Conservation (phyloP, 2,888 invertebrate genomes). For the Microdon myrmicae region DNA sequence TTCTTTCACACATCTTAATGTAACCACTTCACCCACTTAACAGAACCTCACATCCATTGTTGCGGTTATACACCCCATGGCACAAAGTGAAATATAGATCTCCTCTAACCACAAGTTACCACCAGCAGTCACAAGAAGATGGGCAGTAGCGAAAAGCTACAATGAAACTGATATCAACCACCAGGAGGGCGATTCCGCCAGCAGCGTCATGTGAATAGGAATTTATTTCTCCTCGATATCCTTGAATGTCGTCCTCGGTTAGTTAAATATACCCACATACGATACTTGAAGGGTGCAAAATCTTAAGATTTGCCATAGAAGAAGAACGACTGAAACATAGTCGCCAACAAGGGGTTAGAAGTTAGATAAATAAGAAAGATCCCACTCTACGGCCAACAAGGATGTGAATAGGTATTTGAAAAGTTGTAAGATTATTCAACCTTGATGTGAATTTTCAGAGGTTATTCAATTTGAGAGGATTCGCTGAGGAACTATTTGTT, state of each 20-base stretch:
- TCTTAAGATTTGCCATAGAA: slow-evolving; percentile 44
- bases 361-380: slow-evolving; percentile 32
- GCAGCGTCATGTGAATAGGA: slow-evolving; percentile 47
- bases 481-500: too few relatives aligned
- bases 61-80: slow-evolving; percentile 43
- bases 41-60: too few relatives aligned
- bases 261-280: background rate
- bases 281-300: slow-evolving; percentile 20
- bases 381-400: slow-evolving; percentile 22
- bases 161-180: slow-evolving; percentile 11
- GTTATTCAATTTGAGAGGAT: slow-evolving; percentile 28
- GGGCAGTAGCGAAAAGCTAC: slow-evolving; percentile 1
- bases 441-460: background rate
- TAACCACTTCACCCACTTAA: too few relatives aligned
- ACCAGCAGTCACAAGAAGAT: slow-evolving; percentile 4
- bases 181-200: slow-evolving; percentile 6
- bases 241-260: slow-evolving; percentile 32
- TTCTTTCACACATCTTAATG: too few relatives aligned
- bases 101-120: slow-evolving; percentile 30
- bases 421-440: slow-evolving; percentile 7
- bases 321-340: slow-evolving; percentile 44
- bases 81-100: slow-evolving; percentile 43
- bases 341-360: background rate
- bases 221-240: slow-evolving; percentile 45
- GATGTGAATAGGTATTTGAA: slow-evolving; percentile 24